Percentiles rank a stretch among this genome's conserved stretches.
Conservation (phyloP, 1,140 invertebrate genomes). For the Homalodisca vitripennis region DNA sequence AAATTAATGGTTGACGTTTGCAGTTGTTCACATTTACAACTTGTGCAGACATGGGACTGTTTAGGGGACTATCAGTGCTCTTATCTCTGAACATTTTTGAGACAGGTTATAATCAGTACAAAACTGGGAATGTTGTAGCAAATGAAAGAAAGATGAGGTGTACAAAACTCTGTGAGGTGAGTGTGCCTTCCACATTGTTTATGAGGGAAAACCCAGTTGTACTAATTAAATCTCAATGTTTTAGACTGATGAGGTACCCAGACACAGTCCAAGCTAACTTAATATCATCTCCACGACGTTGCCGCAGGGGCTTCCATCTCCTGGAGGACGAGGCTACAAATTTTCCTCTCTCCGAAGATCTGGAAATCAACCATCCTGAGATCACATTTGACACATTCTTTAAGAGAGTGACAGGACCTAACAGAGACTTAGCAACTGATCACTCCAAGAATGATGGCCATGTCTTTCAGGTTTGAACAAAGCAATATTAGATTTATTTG, state of each 20-base stretch:
- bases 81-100: too few species aligned
- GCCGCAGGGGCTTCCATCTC: slow-evolving; percentile 26
- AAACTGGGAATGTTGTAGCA: too few species aligned
- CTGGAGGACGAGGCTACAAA: slow-evolving; percentile 17
- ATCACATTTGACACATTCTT: slow-evolving; percentile 35
- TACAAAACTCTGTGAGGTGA: too few species aligned
- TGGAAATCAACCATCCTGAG: slow-evolving; percentile 26
- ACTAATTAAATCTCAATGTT: neutral
- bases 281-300: slow-evolving; percentile 11
- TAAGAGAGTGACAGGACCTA: slow-evolving; percentile 19
- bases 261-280: slow-evolving; percentile 10
- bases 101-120: too few species aligned
- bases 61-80: too few species aligned
- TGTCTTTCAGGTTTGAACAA: slow-evolving; percentile 28
- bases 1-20: too few species aligned
- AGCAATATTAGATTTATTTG: neutral
- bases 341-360: slow-evolving; percentile 9
- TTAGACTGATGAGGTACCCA: neutral
- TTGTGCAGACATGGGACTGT: too few species aligned
- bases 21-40: too few species aligned
- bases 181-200: too few species aligned
- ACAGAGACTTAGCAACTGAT: neutral
- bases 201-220: neutral
- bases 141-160: too few species aligned
- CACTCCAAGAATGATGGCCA: slow-evolving; percentile 2